These are phyloP conservation scores for Cepaea hortensis DNA, from an alignment of 2,888 invertebrate genomes.

Conservation along the genomic window DNA sequence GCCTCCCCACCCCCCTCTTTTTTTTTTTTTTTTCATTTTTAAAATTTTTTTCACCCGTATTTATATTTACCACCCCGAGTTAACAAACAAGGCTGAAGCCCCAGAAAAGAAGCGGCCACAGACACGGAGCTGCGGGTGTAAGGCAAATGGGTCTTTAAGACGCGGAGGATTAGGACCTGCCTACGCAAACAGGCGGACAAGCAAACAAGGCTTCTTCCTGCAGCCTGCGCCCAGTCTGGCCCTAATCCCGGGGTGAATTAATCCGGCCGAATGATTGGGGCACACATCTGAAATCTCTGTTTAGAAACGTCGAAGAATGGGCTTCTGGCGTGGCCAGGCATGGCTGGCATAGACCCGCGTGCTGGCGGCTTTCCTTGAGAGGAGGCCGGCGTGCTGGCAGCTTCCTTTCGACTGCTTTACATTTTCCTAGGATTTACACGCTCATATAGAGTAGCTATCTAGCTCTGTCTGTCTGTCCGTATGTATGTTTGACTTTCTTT, in stretches of 20 bases:
- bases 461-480: too few species aligned
- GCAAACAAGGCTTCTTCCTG: conserved; percentile 57
- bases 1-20: background rate
- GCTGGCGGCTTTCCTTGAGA: background rate
- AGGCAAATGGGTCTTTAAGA: conserved; percentile 59
- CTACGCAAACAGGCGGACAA: conserved; percentile 53
- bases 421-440: conserved; percentile 15
- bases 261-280: conserved; percentile 51
- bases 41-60: background rate
- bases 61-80: background rate
- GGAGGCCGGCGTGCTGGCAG: background rate
- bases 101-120: background rate
- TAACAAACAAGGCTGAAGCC: background rate
- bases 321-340: conserved; percentile 22
- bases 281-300: conserved; percentile 58
- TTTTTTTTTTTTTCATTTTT: background rate
- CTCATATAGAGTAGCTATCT: background rate
- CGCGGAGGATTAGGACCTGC: conserved; percentile 55
- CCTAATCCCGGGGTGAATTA: conserved; percentile 54
- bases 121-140: conserved; percentile 8
- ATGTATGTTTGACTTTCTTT: too few species aligned
- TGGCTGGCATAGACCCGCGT: background rate
- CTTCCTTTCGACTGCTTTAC: conserved; percentile 12
- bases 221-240: conserved; percentile 37
- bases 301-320: conserved; percentile 48